These are phyloP conservation scores for Belonocnema kinseyi DNA, from an alignment of 1,140 invertebrate species.

Conservation along the genomic window DNA sequence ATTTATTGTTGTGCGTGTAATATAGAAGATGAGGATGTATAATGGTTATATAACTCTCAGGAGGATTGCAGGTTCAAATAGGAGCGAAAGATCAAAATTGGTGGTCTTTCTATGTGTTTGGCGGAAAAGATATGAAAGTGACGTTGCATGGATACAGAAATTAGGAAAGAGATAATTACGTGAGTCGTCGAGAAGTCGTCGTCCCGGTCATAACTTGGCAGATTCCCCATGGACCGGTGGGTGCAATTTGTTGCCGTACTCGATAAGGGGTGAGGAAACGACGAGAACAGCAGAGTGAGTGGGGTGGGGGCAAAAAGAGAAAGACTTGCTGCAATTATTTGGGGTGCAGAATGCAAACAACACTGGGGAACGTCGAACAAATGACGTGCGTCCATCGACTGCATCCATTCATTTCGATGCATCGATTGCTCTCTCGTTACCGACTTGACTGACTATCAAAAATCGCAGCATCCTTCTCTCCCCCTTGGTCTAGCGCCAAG, in stretches of 20 bases:
- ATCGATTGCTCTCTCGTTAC: constrained; percentile 38
- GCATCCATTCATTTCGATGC: constrained; percentile 29
- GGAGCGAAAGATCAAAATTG: neutral
- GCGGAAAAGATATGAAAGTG: neutral
- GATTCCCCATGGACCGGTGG: constrained; percentile 58
- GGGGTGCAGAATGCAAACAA: constrained; percentile 61
- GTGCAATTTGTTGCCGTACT: constrained; percentile 65
- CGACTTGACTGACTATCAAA: constrained; percentile 26
- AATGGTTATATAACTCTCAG: neutral
- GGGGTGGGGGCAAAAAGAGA: constrained; percentile 47
- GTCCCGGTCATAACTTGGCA: constrained; percentile 66
- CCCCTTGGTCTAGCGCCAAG: neutral
- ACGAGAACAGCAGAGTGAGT: constrained; percentile 26
- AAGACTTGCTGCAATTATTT: constrained; percentile 64
- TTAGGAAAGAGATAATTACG: constrained; percentile 63
- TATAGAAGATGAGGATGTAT: constrained; percentile 2
- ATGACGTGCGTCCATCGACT: constrained; percentile 59
- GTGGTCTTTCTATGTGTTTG: neutral
- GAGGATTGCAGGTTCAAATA: neutral
- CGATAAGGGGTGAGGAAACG: constrained; percentile 35
- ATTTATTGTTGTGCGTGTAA: neutral
- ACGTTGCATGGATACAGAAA: constrained; percentile 7
- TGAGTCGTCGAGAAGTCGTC: constrained; percentile 68
- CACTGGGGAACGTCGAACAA: constrained; percentile 55
- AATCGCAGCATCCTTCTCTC: constrained; percentile 49